A percentile compares a stretch with the other conserved stretches of the same genome.
phyloP scores from a whole-genome alignment of 1,140 invertebrate species.

The Trypoxylus dichotomus region DNA sequence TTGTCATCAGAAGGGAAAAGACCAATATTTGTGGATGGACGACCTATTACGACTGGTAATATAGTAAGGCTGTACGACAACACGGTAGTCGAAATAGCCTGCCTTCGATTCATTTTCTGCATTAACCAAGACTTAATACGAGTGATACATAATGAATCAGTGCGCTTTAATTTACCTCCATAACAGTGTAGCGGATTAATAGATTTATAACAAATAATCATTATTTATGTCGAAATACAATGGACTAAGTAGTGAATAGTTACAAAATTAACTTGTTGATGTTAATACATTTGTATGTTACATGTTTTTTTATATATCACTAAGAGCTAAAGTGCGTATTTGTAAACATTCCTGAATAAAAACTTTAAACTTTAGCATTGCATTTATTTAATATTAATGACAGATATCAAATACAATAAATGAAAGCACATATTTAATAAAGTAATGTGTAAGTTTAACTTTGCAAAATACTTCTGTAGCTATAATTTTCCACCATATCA shows the following conservation, averaged over 20 bases:
- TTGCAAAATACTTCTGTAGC: too few relatives aligned
- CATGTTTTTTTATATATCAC: neutral
- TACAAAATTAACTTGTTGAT: neutral
- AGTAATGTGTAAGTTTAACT: too few relatives aligned
- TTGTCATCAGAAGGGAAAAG: constrained; percentile 94
- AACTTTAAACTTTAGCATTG: neutral
- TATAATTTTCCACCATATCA: too few relatives aligned
- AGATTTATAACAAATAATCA: neutral
- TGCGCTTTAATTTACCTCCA: constrained; percentile 46
- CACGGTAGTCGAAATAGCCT: constrained; percentile 92
- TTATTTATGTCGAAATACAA: neutral
- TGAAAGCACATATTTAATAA: too few relatives aligned
- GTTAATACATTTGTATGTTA: neutral
- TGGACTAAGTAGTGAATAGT: neutral
- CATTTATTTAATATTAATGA: too few relatives aligned
- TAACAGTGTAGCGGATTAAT: neutral
- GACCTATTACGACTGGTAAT: constrained; percentile 81
- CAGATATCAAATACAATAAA: too few relatives aligned
- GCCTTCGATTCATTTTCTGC: constrained; percentile 88
- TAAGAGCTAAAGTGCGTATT: neutral
- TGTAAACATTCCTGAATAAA: constrained; percentile 15
- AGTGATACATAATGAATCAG: constrained; percentile 52
- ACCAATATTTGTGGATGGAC: constrained; percentile 91
- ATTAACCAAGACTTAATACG: constrained; percentile 84
- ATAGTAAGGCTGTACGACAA: constrained; percentile 90